Evolutionary conservation across 2,888 invertebrate species (phyloP).

Genomic region (Hypomecis atomaria): DNA sequence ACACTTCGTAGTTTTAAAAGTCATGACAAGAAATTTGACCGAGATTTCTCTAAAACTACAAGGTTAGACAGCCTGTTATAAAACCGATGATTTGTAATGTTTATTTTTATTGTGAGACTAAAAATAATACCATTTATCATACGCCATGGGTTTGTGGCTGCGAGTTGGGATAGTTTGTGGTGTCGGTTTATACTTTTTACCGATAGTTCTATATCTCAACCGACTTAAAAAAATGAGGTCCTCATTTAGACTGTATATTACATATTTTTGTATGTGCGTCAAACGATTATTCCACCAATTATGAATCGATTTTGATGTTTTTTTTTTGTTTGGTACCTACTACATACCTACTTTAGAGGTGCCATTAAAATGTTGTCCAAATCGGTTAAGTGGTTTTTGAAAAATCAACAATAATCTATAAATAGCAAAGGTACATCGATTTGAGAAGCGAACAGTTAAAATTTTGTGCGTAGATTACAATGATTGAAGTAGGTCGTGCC

Average conservation of each 20-base stretch:
- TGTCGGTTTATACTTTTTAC: neutral
- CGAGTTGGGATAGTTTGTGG: neutral
- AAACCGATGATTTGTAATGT: constrained; percentile 39
- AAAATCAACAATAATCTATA: too few species aligned
- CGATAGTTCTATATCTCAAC: neutral
- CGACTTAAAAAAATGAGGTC: neutral
- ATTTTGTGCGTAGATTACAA: too few species aligned
- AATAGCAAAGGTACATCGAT: too few species aligned
- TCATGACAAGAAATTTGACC: constrained; percentile 29
- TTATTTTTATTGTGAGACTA: constrained; percentile 39
- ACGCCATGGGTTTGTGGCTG: constrained; percentile 20
- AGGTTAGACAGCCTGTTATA: constrained; percentile 39
- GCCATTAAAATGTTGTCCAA: too few species aligned
- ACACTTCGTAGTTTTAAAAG: constrained; percentile 16
- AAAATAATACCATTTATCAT: constrained; percentile 33
- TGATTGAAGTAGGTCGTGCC: too few species aligned
- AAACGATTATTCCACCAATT: too few species aligned
- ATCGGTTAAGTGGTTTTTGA: too few species aligned
- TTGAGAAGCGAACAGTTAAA: too few species aligned
- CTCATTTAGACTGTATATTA: neutral
- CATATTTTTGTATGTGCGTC: neutral
- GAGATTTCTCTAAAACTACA: constrained; percentile 32
- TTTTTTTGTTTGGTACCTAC: too few species aligned
- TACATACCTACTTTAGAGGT: too few species aligned
- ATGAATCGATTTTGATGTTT: neutral